Evolutionary conservation across 1,140 invertebrate genomes (phyloP).

Genomic region (Coboldia fuscipes): DNA sequence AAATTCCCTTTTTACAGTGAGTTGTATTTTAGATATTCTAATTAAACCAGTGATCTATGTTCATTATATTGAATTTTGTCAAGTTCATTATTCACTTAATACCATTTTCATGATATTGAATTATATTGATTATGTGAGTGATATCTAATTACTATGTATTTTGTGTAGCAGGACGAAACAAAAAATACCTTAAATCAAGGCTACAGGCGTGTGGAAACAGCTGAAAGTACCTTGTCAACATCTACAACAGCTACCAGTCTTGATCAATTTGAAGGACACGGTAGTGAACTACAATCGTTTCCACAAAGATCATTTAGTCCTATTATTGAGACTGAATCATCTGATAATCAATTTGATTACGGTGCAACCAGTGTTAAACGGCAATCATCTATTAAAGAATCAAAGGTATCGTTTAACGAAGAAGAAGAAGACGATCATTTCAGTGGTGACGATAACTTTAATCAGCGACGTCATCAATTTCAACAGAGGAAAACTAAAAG

Average conservation of each 20-base stretch:
- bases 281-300: constrained; percentile 10
- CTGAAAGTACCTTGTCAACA: constrained; percentile 12
- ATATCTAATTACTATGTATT: background rate
- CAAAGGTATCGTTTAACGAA: constrained; percentile 17
- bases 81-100: too few species aligned
- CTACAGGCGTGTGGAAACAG: constrained; percentile 13
- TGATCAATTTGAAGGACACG: constrained; percentile 19
- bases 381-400: constrained; percentile 17
- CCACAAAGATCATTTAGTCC: constrained; percentile 8
- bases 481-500: constrained; percentile 19
- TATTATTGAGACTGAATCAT: constrained; percentile 10
- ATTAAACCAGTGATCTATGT: too few species aligned
- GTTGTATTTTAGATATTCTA: too few species aligned
- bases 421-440: constrained; percentile 6
- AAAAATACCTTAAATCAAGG: constrained; percentile 5
- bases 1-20: too few species aligned
- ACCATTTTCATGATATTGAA: too few species aligned
- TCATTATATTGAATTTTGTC: too few species aligned
- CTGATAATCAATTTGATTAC: constrained; percentile 10
- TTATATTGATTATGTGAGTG: too few species aligned
- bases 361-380: constrained; percentile 3
- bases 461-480: constrained; percentile 15
- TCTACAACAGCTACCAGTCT: constrained; percentile 20
- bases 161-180: constrained; percentile 1
- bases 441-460: constrained; percentile 20